phyloP scores from a whole-genome alignment of 2,797 vertebrate genomes.

The Hirundo rustica region DNA sequence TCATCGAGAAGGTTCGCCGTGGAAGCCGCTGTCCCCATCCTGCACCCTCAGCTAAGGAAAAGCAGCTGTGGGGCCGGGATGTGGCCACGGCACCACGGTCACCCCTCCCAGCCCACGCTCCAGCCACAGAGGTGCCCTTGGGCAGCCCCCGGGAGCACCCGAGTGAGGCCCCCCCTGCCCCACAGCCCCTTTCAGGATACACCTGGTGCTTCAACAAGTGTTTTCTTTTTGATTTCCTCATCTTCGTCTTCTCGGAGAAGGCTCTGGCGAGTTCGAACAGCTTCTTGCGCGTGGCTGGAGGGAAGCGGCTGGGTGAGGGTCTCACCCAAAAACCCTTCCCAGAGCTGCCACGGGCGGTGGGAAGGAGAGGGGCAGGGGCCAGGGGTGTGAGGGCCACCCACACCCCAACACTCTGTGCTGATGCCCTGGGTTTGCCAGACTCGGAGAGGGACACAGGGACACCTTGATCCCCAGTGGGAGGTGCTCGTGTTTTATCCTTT shows the following conservation, averaged over 20 bases:
- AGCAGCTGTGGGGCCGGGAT: background rate
- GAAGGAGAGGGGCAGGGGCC: background rate
- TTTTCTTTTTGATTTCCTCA: constrained; percentile 92
- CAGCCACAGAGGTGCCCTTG: background rate
- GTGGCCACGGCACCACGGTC: fast-evolving
- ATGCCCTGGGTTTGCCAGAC: background rate
- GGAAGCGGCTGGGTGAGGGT: background rate
- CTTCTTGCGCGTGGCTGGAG: constrained; percentile 92
- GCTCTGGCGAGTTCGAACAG: constrained; percentile 95
- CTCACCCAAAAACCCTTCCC: background rate
- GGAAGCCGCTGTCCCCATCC: constrained; percentile 89
- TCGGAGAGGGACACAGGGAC: background rate
- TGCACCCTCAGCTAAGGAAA: constrained; percentile 77
- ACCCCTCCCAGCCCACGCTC: background rate
- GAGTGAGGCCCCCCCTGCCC: fast-evolving
- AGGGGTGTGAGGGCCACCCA: fast-evolving
- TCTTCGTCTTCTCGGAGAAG: constrained; percentile 96
- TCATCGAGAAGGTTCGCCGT: constrained; percentile 95
- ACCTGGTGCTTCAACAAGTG: constrained; percentile 89
- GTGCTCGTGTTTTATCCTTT: background rate
- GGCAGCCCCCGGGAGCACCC: background rate
- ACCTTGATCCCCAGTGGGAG: fast-evolving
- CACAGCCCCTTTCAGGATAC: constrained; percentile 82
- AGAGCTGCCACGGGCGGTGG: background rate
- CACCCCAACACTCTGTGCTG: fast-evolving